Evolutionary conservation across 2,888 invertebrate species (phyloP), one percentile per base, ranked within the genome.

Genomic region (Drosophila atripex): DNA sequence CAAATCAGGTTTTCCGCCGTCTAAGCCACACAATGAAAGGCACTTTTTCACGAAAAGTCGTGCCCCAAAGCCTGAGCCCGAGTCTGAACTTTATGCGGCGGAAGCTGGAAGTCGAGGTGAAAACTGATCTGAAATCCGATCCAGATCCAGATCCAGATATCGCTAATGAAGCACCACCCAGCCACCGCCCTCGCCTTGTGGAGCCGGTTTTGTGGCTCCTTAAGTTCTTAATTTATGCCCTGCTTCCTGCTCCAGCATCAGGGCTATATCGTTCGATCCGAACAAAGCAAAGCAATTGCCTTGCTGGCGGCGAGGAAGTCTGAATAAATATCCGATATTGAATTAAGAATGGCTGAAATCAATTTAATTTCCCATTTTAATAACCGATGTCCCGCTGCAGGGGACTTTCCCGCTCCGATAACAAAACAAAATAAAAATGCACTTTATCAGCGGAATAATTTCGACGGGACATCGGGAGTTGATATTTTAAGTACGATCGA

Each of bases 401-500:
- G 49, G 18, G 18, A 50, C 46, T 50, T 49, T 23, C 3, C 21
- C 21, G 39, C 38, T 58, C 39, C 46, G 73, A 88, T 73, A 73
- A 68, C 76, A 65, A 35, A 65, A 14, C 3, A 3, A 38, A 4
- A 14, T 12, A 38, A 30, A 30, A 73, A 63, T 68, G 66, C 61
- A 71, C 54, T 64, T 77, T 76, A 88, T 75, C 76, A 72, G 68
- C 69, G 63, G 14, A 61, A 63, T 41, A 54, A 46, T 71, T 30
- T 18, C 21, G 59, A 47, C n/a, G 0, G 23, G 23, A 7, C 61
- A n/a, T n/a, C n/a, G n/a, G n/a, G n/a, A 73, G 76, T 61, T 64
- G 78, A 78, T 74, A 75, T 73, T 56, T 66, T 75, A 82, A 88
- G 75, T 75, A 53, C 61, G 61, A 85, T 73, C 70, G 74, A 85